Conservation (phyloP, 1,140 invertebrate genomes). For the Eurosta solidaginis region DNA sequence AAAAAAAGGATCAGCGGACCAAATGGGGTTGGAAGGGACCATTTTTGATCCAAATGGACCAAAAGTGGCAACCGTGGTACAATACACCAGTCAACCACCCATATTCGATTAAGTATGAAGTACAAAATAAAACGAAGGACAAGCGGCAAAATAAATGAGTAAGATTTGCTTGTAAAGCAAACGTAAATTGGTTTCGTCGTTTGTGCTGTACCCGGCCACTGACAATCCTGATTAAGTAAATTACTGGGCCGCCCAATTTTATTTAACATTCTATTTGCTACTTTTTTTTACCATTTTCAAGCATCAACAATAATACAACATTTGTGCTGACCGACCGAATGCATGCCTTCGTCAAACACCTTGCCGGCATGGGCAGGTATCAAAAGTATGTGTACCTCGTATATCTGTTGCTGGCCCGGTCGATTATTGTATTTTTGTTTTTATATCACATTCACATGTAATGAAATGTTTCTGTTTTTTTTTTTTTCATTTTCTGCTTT, state of each 20-base stretch:
- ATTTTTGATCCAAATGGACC: too few species aligned
- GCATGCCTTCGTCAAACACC: slow-evolving; percentile 5
- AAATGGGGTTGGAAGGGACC: too few species aligned
- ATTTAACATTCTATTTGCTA: not conserved
- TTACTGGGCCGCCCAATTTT: slow-evolving; percentile 9
- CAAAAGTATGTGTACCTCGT: not conserved
- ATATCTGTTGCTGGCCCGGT: not conserved
- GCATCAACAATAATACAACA: not conserved
- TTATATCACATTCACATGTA: not conserved
- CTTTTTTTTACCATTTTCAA: not conserved
- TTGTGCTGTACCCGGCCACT: not conserved
- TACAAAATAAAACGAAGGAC: not conserved
- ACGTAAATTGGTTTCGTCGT: not conserved
- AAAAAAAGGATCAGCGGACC: too few species aligned
- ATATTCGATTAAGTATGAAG: not conserved
- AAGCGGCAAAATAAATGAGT: not conserved
- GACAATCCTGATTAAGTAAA: slow-evolving; percentile 18
- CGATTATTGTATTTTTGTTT: not conserved
- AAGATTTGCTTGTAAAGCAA: not conserved
- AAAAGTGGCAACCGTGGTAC: too few species aligned
- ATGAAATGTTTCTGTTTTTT: slow-evolving; percentile 13
- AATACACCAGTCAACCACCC: too few species aligned
- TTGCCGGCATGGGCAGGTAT: not conserved
- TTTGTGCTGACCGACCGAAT: not conserved
- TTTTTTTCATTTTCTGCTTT: not conserved